Evolutionary conservation across 2,113 vertebrate species (phyloP).

Genomic region (Myiozetetes cayanensis): DNA sequence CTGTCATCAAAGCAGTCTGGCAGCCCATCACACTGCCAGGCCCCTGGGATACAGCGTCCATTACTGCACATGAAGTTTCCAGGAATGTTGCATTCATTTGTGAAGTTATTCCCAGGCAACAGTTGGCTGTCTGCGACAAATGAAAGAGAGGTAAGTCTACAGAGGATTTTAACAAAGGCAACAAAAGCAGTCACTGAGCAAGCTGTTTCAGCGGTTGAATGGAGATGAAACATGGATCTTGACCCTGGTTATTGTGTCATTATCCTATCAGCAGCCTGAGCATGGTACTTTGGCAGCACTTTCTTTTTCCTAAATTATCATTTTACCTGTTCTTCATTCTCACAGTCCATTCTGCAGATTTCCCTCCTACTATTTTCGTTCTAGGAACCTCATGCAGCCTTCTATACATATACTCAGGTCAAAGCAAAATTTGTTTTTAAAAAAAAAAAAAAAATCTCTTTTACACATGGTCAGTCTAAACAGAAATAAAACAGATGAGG

Average conservation of each 20-base stretch:
- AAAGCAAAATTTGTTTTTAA: neutral
- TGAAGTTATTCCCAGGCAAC: constrained; percentile 93
- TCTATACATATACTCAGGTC: neutral
- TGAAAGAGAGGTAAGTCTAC: neutral
- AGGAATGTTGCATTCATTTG: constrained; percentile 94
- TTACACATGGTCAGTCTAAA: neutral
- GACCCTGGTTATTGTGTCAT: neutral
- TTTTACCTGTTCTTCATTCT: neutral
- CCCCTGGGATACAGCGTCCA: constrained; percentile 89
- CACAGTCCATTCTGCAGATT: neutral
- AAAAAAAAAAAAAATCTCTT: neutral
- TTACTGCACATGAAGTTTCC: constrained; percentile 96
- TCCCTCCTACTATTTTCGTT: neutral
- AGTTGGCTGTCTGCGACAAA: constrained; percentile 86
- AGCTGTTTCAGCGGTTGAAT: neutral
- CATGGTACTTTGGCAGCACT: neutral
- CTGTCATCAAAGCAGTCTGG: constrained; percentile 94
- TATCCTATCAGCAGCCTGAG: neutral
- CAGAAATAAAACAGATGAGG: rapidly evolving
- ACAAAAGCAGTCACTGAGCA: neutral
- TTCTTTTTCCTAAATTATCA: neutral
- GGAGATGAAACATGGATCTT: neutral
- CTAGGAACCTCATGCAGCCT: neutral
- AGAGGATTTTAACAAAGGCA: neutral
- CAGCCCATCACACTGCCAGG: constrained; percentile 91